Evolutionary conservation across 2,113 vertebrate genomes (phyloP).

Genomic region (Cottus gobio): DNA sequence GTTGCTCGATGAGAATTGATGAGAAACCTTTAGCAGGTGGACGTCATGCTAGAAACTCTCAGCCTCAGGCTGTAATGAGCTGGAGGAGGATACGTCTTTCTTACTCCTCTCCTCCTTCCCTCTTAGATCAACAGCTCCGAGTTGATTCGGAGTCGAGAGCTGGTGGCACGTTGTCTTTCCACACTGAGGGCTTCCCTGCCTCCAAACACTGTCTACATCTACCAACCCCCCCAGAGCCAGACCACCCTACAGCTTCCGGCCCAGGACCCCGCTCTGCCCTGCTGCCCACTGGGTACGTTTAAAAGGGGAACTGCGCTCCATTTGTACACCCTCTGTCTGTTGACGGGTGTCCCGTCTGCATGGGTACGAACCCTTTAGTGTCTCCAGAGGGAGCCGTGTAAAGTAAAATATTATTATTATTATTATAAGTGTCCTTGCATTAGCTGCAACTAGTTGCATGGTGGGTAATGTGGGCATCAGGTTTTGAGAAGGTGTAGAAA

Average conservation of each 20-base stretch:
- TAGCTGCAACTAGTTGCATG: background rate
- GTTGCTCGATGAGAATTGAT: too few species aligned
- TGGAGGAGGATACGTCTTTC: too few species aligned
- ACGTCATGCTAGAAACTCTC: too few species aligned
- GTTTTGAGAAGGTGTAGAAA: background rate
- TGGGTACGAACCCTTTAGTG: background rate
- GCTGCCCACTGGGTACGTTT: constrained; percentile 47
- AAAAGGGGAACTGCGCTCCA: background rate
- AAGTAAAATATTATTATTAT: too few species aligned
- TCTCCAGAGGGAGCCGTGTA: background rate
- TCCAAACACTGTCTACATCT: constrained; percentile 97
- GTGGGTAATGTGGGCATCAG: background rate
- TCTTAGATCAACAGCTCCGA: constrained; percentile 91
- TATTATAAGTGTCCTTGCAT: background rate
- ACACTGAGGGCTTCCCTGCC: constrained; percentile 88
- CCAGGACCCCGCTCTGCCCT: constrained; percentile 53
- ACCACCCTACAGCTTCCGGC: constrained; percentile 81
- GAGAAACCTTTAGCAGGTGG: too few species aligned
- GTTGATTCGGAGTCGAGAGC: constrained; percentile 95
- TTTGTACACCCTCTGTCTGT: too few species aligned
- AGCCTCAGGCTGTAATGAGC: too few species aligned
- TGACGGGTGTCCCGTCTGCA: background rate
- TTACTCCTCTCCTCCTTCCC: background rate
- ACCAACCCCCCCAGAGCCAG: constrained; percentile 86
- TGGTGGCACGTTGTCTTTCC: constrained; percentile 91